These are phyloP conservation scores for Falco berigora DNA, from an alignment of 2,797 vertebrate species.

Conservation along the genomic window DNA sequence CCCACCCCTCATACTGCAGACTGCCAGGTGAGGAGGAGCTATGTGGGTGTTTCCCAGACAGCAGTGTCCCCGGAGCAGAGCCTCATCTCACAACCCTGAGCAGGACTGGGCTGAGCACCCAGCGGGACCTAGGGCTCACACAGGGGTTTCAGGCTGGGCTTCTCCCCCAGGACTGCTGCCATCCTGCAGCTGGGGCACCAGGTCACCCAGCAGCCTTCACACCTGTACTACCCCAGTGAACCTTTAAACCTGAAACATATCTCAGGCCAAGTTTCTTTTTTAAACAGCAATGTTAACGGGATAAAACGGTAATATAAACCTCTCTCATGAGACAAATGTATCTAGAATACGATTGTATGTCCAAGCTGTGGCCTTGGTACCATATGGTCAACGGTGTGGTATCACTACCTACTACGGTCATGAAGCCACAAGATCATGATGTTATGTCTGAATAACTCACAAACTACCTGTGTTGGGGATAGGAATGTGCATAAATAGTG, in stretches of 20 bases:
- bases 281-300: background rate
- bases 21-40: background rate
- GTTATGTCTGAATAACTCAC: background rate
- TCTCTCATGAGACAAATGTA: background rate
- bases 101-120: background rate
- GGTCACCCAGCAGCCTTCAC: background rate
- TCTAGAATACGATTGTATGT: background rate
- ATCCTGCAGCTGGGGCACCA: background rate
- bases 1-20: background rate
- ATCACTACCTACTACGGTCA: background rate
- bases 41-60: background rate
- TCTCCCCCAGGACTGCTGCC: background rate
- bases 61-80: background rate
- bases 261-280: background rate
- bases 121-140: background rate
- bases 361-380: background rate
- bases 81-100: background rate
- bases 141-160: background rate
- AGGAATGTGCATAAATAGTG: rapidly evolving
- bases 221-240: background rate
- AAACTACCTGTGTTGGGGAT: background rate
- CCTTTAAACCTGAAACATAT: background rate
- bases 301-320: background rate
- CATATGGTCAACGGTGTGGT: background rate
- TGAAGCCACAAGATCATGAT: background rate